Conservation (phyloP, 2,888 invertebrate species). For the Phania funesta region DNA sequence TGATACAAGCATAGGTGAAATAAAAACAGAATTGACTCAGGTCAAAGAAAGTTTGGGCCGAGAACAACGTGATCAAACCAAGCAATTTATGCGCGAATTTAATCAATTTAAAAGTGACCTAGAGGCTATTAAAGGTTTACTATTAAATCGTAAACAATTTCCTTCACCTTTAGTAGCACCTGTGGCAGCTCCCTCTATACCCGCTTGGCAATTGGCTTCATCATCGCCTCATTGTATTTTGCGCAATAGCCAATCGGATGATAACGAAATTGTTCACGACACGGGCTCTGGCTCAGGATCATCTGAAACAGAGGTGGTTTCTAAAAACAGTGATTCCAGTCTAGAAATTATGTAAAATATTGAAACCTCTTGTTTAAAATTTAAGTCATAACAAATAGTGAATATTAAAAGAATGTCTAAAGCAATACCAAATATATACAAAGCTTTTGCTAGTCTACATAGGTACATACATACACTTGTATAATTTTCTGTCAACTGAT, state of each 20-base stretch:
- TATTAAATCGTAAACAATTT: slow-evolving; percentile 90
- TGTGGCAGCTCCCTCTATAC: slow-evolving; percentile 85
- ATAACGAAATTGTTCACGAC: slow-evolving; percentile 82
- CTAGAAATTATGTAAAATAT: slow-evolving; percentile 85
- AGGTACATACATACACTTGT: not conserved
- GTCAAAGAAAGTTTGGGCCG: slow-evolving; percentile 85
- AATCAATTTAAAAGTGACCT: slow-evolving; percentile 86
- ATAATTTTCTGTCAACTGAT: not conserved
- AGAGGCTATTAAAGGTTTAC: slow-evolving; percentile 86
- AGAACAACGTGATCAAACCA: slow-evolving; percentile 76
- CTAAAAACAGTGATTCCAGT: slow-evolving; percentile 88
- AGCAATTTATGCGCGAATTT: slow-evolving; percentile 83
- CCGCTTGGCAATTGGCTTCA: slow-evolving; percentile 87
- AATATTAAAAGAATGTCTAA: not conserved
- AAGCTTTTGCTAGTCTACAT: not conserved
- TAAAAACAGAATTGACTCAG: slow-evolving; percentile 85
- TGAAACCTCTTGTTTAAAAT: not conserved
- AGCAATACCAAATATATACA: not conserved
- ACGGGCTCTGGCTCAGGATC: slow-evolving; percentile 84
- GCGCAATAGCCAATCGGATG: slow-evolving; percentile 78
- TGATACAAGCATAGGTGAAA: slow-evolving; percentile 82
- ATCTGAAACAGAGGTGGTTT: slow-evolving; percentile 87
- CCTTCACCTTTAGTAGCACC: slow-evolving; percentile 85
- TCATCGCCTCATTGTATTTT: slow-evolving; percentile 71
- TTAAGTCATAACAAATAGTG: slow-evolving; percentile 1